These are phyloP conservation scores for Machimus atricapillus DNA, from an alignment of 2,888 invertebrate species.

Conservation along the genomic window DNA sequence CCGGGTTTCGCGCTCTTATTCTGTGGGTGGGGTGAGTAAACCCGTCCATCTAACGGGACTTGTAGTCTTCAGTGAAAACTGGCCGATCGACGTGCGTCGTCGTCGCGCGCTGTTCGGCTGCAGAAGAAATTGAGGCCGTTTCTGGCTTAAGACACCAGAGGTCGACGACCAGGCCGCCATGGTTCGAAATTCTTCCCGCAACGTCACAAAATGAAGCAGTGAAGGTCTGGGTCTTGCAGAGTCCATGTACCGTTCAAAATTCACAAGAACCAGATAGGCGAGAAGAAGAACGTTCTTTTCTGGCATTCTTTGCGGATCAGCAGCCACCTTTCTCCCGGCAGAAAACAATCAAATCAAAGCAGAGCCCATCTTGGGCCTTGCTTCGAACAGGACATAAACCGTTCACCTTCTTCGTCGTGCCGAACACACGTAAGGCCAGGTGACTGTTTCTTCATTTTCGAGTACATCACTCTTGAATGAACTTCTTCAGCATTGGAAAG, in stretches of 20 bases:
- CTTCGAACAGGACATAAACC: neutral
- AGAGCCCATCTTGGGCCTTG: neutral
- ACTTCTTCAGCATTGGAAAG: slow-evolving; percentile 35
- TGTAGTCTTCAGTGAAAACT: slow-evolving; percentile 39
- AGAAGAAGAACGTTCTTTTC: neutral
- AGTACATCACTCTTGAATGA: neutral
- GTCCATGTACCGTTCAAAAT: neutral
- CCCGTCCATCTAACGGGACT: slow-evolving; percentile 12
- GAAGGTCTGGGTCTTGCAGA: neutral
- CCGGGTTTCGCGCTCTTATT: neutral
- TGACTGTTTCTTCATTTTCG: neutral
- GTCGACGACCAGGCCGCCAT: slow-evolving; percentile 14
- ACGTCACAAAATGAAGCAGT: slow-evolving; percentile 26
- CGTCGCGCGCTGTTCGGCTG: neutral
- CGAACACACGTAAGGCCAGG: neutral
- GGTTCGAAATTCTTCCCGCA: slow-evolving; percentile 23
- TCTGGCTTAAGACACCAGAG: neutral
- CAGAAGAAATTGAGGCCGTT: slow-evolving; percentile 22
- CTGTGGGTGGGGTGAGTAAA: slow-evolving; percentile 4
- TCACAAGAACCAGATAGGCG: neutral
- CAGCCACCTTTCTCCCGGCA: slow-evolving; percentile 4
- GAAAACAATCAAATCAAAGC: neutral
- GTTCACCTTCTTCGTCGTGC: neutral
- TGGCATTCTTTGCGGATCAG: neutral
- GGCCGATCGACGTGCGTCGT: neutral